phyloP scores from a whole-genome alignment of 2,888 invertebrate genomes.

The Melinaea menophilus region DNA sequence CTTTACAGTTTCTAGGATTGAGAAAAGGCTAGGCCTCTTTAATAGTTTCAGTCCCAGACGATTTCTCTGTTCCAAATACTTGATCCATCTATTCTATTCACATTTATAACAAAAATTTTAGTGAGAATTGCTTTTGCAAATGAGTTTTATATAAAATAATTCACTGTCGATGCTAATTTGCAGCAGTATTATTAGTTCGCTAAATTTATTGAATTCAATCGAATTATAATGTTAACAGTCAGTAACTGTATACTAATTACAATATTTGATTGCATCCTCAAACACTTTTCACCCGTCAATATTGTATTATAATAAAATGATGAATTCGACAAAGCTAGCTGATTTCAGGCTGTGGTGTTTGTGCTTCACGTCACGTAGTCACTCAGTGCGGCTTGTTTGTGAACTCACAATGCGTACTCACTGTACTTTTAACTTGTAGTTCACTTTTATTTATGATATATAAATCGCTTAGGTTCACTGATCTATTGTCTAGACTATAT shows the following conservation, averaged over 20 bases:
- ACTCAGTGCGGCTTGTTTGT: slow-evolving; percentile 55
- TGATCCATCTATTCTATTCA: too few relatives aligned
- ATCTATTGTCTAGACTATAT: too few relatives aligned
- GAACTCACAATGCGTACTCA: slow-evolving; percentile 43
- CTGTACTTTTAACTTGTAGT: slow-evolving; percentile 36
- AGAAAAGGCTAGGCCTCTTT: too few relatives aligned
- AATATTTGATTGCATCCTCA: slow-evolving; percentile 17
- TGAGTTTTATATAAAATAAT: too few relatives aligned
- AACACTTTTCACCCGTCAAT: slow-evolving; percentile 15
- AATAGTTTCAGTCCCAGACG: too few relatives aligned
- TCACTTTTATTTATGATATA: too few relatives aligned
- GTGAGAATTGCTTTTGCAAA: too few relatives aligned
- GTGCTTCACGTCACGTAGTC: slow-evolving; percentile 57
- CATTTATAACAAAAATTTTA: too few relatives aligned
- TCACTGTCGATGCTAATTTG: slow-evolving; percentile 26
- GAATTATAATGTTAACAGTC: background rate
- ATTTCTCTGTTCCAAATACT: too few relatives aligned
- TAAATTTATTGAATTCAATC: background rate
- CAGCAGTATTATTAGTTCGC: background rate
- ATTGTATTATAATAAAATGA: slow-evolving; percentile 30
- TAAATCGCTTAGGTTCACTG: too few relatives aligned
- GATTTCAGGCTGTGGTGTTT: slow-evolving; percentile 34
- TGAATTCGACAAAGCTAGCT: slow-evolving; percentile 17
- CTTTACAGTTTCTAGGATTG: too few relatives aligned
- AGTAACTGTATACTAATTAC: slow-evolving; percentile 17